A percentile compares a stretch with the other conserved stretches of the same genome.
phyloP scores from a whole-genome alignment of 2,113 vertebrate genomes.

The Erinaceus europaeus region DNA sequence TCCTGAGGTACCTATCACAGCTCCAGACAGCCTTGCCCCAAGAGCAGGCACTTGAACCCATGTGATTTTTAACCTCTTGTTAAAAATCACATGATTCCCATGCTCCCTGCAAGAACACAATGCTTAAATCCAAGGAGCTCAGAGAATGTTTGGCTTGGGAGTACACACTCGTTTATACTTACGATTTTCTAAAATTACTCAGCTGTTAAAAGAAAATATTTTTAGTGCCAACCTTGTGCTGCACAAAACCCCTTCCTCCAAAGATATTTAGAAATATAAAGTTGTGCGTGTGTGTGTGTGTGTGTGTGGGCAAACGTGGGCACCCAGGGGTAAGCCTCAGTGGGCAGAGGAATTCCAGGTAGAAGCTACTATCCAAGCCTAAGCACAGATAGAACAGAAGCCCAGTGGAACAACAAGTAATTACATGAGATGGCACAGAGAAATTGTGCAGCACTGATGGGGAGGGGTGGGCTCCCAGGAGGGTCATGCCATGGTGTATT shows the following conservation, averaged over 20 bases:
- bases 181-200: background rate
- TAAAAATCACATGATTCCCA: no score
- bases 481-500: background rate
- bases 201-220: background rate
- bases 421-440: no score
- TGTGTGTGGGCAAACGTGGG: no score
- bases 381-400: no score
- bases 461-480: no score
- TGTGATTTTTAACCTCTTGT: background rate
- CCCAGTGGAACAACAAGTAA: no score
- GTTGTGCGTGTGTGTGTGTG: no score
- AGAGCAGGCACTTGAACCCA: background rate
- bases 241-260: background rate
- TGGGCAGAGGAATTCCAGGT: no score
- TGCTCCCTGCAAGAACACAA: background rate
- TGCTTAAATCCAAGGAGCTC: background rate
- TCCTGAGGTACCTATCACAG: background rate
- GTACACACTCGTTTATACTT: accelerated
- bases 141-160: background rate
- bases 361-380: no score
- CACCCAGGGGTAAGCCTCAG: no score
- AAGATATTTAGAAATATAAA: background rate
- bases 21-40: no score
- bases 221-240: background rate
- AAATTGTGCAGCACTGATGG: no score